Base-by-base conservation (phyloP, 1,140 invertebrate genomes). In the Drosophila nannoptera region DNA sequence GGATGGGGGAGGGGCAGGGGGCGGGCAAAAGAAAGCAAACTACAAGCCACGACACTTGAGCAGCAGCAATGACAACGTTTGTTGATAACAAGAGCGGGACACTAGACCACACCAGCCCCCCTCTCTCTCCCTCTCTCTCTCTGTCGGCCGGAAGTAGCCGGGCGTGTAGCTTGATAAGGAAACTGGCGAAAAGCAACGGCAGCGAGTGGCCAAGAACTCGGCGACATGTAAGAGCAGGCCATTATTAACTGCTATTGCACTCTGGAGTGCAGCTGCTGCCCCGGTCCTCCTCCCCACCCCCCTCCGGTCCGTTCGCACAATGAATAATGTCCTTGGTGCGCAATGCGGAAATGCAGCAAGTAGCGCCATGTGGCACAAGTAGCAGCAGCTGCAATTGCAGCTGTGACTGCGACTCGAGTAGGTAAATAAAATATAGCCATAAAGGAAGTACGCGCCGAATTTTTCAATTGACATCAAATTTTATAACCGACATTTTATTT, bases 401-500 rank as follows among this genome's bases (percentile, higher is more conserved):
- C 33, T n/a, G 35, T 8, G 11, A 5, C 42, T 14, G 5, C 14
- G 5, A 54, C 54, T 38, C 35, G 42, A 68, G 78, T 78, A 75
- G 72, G 80, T 82, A 82, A 83, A 82, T 82, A 83, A 80, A 84
- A 76, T 70, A 68, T 64, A 76, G 80, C 66, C 76, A 83, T 83
- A 83, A 84, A 80, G 80, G 80, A 84, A 83, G 80, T 83, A n/a
- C 76, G 76, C 80, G 33, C 62, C 66, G 59, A 75, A 67, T 73
- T 65, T 76, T 83, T 83, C 80, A 83, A 83, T 83, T 82, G 80
- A 59, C 80, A 86, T 83, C 48, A 80, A 84, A 83, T 83, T 83
- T 84, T 73, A 83, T 76, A 73, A 70, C 62, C 76, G 67, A 50
- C 73, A 56, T 84, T 84, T 69, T 84, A 78, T 78, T 83, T 82